Base-by-base conservation (phyloP, 1,140 invertebrate genomes). In the Bicyclus anynana region DNA sequence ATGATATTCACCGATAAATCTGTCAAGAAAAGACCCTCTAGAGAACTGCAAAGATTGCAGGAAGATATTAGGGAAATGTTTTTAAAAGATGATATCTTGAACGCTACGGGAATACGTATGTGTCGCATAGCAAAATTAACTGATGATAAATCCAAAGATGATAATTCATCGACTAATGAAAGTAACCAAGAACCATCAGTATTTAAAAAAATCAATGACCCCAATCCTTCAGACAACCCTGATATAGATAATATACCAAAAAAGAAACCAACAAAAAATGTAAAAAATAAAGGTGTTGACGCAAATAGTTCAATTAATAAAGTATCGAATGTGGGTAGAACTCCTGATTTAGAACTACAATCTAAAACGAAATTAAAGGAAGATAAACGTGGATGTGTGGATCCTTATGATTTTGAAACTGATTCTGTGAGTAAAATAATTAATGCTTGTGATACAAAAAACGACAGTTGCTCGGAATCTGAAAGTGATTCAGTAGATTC, bases 51-150 rank as follows among this genome's bases (percentile, higher is more conserved):
- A 62, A 87, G 89, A 68, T 80, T 94, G 6, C 93, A 93, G 38
- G 91, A 92, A 59, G 92, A 94, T 67, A 91, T 94, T 33, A 88
- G 91, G 58, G 92, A 93, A 59, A 93, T 93, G 91, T 93, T 93
- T 67, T 92, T 93, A 35, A 89, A 89, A 54, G 89, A 92, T 62
- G 92, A 90, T 18, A 90, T 93, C 49, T 61, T 84, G 26, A 89
- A 86, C 27, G 72, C 87, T 13, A 88, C 85, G 5, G 91, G 91
- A 5, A 87, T 90, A 70, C 69, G 90, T 69, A 91, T 90, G 89
- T 91, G 91, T 71, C 84, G 85, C 5, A 65, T 89, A 59, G 80
- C 85, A 13, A 89, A 85, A 69, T 49, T 84, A 33, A 74, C 77
- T 5, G 72, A 81, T 58, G 77, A 80, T 9, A 50, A 53, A 67